phyloP scores from a whole-genome alignment of 2,888 invertebrate genomes.

The Trimorus sp. region DNA sequence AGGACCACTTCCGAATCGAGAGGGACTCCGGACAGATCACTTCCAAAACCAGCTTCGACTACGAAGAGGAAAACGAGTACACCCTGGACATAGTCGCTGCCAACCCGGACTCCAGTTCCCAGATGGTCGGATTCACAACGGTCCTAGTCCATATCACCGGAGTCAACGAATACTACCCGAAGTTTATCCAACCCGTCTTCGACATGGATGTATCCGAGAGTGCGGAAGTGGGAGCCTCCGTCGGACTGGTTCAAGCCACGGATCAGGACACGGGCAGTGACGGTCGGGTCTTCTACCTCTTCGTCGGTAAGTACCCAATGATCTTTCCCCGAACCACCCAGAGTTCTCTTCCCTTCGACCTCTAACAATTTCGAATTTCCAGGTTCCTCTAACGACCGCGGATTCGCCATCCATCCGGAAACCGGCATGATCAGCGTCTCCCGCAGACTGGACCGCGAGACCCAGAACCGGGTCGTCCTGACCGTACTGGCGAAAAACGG shows the following conservation, averaged over 20 bases:
- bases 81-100: conserved; percentile 90
- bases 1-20: conserved; percentile 90
- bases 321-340: no score
- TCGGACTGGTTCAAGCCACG: conserved; percentile 93
- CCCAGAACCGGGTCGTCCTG: conserved; percentile 93
- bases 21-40: conserved; percentile 88
- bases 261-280: conserved; percentile 95
- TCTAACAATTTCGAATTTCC: no score
- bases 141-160: conserved; percentile 90
- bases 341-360: no score
- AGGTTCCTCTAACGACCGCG: conserved; percentile 92
- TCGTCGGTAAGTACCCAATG: no score
- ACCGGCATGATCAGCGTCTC: conserved; percentile 93
- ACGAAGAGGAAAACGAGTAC: conserved; percentile 90
- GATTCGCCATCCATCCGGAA: conserved; percentile 92
- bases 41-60: conserved; percentile 91
- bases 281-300: conserved; percentile 94
- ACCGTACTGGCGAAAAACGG: conserved; percentile 97
- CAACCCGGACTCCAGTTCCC: conserved; percentile 89
- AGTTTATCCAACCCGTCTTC: conserved; percentile 93
- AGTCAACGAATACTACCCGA: conserved; percentile 94
- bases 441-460: conserved; percentile 91
- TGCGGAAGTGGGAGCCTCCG: conserved; percentile 91
- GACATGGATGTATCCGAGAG: conserved; percentile 97
- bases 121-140: conserved; percentile 89